These are phyloP conservation scores for Siniperca chuatsi DNA, from an alignment of 2,113 vertebrate species.

Conservation along the genomic window DNA sequence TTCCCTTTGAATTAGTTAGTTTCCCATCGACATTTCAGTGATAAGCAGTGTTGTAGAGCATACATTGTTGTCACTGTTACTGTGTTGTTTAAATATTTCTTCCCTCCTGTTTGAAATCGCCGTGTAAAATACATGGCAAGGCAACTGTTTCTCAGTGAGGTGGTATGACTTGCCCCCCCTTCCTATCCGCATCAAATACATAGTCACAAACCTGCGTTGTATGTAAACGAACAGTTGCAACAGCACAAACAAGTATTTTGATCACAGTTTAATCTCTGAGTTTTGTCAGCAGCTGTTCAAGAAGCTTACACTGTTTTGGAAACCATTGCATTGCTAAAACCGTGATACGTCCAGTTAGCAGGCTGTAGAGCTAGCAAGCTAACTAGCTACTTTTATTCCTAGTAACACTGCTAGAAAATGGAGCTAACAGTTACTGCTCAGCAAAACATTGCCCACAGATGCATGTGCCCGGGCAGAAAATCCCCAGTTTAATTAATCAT, in stretches of 20 bases:
- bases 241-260: background rate
- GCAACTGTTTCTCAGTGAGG: constrained; percentile 84
- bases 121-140: constrained; percentile 79
- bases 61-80: background rate
- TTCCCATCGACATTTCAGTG: constrained; percentile 37
- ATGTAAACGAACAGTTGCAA: constrained; percentile 19
- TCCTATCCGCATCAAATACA: constrained; percentile 68
- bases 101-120: constrained; percentile 76
- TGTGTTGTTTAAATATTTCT: constrained; percentile 40
- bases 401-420: constrained; percentile 77
- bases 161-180: constrained; percentile 61
- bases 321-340: constrained; percentile 88
- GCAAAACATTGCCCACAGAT: constrained; percentile 55
- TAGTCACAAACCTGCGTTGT: constrained; percentile 42
- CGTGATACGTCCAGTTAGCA: constrained; percentile 88
- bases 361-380: constrained; percentile 81
- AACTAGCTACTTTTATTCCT: constrained; percentile 85
- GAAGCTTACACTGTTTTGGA: constrained; percentile 79
- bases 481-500: constrained; percentile 78
- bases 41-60: background rate
- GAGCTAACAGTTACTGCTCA: constrained; percentile 61
- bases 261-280: constrained; percentile 73
- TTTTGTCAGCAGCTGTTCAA: constrained; percentile 70
- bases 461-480: constrained; percentile 66
- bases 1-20: constrained; percentile 16